These are phyloP conservation scores for Athalia circularis DNA, from an alignment of 2,888 invertebrate genomes.

Conservation along the genomic window DNA sequence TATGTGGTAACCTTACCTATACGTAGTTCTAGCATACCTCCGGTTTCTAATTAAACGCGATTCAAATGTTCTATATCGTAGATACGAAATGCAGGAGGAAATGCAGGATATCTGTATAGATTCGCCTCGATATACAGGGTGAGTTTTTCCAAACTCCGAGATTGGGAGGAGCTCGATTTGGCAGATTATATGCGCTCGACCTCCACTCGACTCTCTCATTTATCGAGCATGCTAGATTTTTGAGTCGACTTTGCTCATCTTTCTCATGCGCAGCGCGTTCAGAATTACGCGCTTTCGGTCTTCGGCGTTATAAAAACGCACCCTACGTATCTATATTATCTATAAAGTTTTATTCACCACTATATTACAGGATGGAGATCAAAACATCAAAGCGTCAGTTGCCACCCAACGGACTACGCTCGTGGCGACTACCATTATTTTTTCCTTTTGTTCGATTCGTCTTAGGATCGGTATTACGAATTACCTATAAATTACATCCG, in stretches of 20 bases:
- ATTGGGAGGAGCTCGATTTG: neutral
- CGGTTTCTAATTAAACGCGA: constrained; percentile 30
- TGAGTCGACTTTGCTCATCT: too few species aligned
- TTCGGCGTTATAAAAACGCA: too few species aligned
- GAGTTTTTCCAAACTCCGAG: neutral
- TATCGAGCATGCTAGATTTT: too few species aligned
- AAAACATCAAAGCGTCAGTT: neutral
- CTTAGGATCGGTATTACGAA: too few species aligned
- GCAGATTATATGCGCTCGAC: neutral
- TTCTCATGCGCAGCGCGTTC: too few species aligned
- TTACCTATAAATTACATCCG: too few species aligned
- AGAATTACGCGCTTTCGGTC: too few species aligned
- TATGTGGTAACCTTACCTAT: neutral
- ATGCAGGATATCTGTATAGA: neutral
- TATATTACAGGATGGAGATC: neutral
- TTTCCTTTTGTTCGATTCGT: too few species aligned
- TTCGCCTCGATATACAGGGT: neutral
- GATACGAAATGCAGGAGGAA: neutral
- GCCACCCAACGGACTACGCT: neutral
- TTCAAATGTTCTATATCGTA: constrained; percentile 2
- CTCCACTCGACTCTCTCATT: too few species aligned
- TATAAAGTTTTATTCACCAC: neutral
- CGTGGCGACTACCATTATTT: neutral
- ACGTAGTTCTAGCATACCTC: neutral
- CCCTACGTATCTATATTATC: neutral